A percentile compares a stretch with the other conserved stretches of the same genome.
phyloP scores from a whole-genome alignment of 2,797 vertebrate species.

The Amblyraja radiata region DNA sequence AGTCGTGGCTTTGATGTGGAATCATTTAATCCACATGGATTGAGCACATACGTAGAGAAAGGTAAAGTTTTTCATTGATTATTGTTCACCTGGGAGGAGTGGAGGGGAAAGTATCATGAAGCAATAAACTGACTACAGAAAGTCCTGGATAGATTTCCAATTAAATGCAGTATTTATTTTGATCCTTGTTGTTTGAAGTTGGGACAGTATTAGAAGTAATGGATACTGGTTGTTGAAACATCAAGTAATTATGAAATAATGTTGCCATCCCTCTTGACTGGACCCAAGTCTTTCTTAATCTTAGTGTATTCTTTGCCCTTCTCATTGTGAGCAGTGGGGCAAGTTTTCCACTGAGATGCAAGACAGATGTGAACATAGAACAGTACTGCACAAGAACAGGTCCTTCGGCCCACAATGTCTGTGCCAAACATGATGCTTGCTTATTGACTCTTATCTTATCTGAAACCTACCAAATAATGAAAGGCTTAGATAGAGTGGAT shows the following conservation, averaged over 20 bases:
- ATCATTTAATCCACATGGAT: slow-evolving; percentile 78
- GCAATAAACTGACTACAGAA: not conserved
- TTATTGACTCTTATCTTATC: too few species aligned
- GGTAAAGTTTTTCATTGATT: slow-evolving; percentile 53
- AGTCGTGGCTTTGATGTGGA: slow-evolving; percentile 63
- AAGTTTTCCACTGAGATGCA: too few species aligned
- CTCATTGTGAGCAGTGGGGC: too few species aligned
- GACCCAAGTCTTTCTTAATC: too few species aligned
- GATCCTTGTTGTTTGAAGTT: not conserved
- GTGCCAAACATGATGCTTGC: too few species aligned
- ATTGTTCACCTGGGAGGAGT: not conserved
- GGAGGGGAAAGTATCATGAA: not conserved
- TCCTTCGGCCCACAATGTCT: too few species aligned
- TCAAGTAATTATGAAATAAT: not conserved
- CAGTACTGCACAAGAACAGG: too few species aligned
- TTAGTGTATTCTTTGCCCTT: too few species aligned
- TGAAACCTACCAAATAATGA: too few species aligned
- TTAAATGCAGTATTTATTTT: not conserved
- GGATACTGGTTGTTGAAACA: not conserved
- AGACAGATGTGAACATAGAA: too few species aligned
- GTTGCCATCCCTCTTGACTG: too few species aligned
- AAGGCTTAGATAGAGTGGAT: too few species aligned
- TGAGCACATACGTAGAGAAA: slow-evolving; percentile 65
- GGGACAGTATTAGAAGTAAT: not conserved
- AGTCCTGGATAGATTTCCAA: not conserved